Evolutionary conservation across 92 coral and sea anemone genomes (phyloP).

Genomic region (Phymanthus crucifer): DNA sequence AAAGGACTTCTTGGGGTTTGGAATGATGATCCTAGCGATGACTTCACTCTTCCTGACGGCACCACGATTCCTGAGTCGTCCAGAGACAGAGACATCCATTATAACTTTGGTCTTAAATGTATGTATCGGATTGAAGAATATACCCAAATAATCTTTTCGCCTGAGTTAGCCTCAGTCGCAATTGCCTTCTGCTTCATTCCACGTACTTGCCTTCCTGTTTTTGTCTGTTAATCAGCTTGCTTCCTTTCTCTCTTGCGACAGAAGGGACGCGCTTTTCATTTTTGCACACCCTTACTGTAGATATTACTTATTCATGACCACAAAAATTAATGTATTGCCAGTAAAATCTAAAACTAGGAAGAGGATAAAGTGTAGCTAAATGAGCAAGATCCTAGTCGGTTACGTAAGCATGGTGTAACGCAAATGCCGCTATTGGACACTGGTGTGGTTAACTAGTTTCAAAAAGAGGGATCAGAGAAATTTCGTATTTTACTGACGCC

Average conservation of each 20-base stretch:
- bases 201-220: background rate
- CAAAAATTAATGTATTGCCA: too few relatives aligned
- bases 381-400: too few relatives aligned
- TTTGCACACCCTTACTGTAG: too few relatives aligned
- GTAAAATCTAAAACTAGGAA: too few relatives aligned
- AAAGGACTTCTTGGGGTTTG: slow-evolving; percentile 66
- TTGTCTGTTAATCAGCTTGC: background rate
- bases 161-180: background rate
- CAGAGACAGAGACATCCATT: slow-evolving; percentile 39
- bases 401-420: too few relatives aligned
- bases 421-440: too few relatives aligned
- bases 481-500: background rate
- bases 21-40: slow-evolving; percentile 59
- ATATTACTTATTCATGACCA: too few relatives aligned
- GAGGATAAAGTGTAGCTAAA: too few relatives aligned
- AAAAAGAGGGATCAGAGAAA: too few relatives aligned
- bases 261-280: too few relatives aligned
- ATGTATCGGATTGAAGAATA: slow-evolving; percentile 7
- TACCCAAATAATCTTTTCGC: background rate
- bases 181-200: background rate
- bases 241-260: background rate
- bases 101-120: slow-evolving; percentile 57
- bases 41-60: slow-evolving; percentile 56
- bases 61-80: slow-evolving; percentile 26
- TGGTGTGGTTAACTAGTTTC: too few relatives aligned